Percentiles rank a stretch among this genome's conserved stretches.
phyloP scores from a whole-genome alignment of 2,888 invertebrate species.

The Phengaris alcon region DNA sequence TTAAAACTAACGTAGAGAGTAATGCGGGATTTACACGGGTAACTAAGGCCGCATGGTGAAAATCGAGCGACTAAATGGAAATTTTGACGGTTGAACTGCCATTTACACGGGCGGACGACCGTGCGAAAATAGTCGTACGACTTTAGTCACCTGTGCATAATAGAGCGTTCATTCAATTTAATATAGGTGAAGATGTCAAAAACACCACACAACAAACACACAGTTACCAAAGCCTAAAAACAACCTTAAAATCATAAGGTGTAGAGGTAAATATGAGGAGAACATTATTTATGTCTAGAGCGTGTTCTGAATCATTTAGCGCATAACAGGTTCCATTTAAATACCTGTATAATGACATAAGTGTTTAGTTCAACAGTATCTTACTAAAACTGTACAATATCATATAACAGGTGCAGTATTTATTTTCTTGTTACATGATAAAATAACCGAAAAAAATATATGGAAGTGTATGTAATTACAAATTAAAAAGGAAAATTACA shows the following conservation, averaged over 20 bases:
- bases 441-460: not conserved
- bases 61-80: too few relatives aligned
- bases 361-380: not conserved
- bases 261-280: not conserved
- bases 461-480: too few relatives aligned
- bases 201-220: too few relatives aligned
- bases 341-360: slow-evolving; percentile 23
- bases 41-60: too few relatives aligned
- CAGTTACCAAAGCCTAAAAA: not conserved
- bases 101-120: too few relatives aligned
- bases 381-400: not conserved
- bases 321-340: slow-evolving; percentile 19
- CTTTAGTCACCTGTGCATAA: too few relatives aligned
- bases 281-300: not conserved
- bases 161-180: too few relatives aligned
- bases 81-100: too few relatives aligned
- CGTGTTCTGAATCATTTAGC: slow-evolving; percentile 5
- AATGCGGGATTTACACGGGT: too few relatives aligned
- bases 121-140: too few relatives aligned
- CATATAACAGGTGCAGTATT: not conserved
- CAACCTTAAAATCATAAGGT: not conserved
- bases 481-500: too few relatives aligned
- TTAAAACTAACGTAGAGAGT: too few relatives aligned
- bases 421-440: not conserved
- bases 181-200: not conserved